Evolutionary conservation across 2,797 vertebrate species (phyloP), one percentile per base, ranked within the genome.

Genomic region (Brachymystax lenok): DNA sequence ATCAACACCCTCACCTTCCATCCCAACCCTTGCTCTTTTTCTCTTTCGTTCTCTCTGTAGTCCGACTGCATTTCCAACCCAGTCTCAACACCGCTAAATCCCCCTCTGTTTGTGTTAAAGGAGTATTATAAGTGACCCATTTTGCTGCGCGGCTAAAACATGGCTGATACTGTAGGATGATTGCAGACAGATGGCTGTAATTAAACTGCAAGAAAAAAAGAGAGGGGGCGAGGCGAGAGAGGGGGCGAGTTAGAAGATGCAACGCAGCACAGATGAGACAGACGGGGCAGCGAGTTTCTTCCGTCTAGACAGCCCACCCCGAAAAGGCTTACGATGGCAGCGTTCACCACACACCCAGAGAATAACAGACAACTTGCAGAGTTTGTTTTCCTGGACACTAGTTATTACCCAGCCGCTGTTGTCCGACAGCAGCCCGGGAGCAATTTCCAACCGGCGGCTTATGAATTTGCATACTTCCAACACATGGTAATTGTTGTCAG

Each of bases 71-170:
- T 85, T 83, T 72, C 83, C 74, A 80, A 77, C 79, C 52, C 16
- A 72, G 82, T 87, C 63, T 74, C 74, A 78, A 78, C 80, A 27
- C 74, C 2, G n/a, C 83, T 85, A 87, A 92, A 91, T 88, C 89
- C 88, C 81, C 73, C 76, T 79, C 74, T 74, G 75, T 78, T 80
- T 82, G 77, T 77, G 81, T 85, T 86, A 78, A 84, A 86, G 79
- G 7, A 35, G 85, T 75, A 89, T 91, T 91, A 91, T 86, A 90
- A 83, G 79, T 90, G 90, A 89, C 91, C 90, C 85, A 90, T 91
- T 93, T 91, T 81, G 80, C 79, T 86, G 76, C 52, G 67, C 61
- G 13, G 70, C 56, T 59, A 5, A 19, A 70, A 74, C 71, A 67
- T 19, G 19, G 73, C 66, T 69, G 76, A 1, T 5, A 14, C 17